Percentiles rank a stretch among this genome's conserved stretches.
These are phyloP conservation scores for Myotis daubentonii DNA, from an alignment of 2,797 vertebrate genomes.

Conservation along the genomic window DNA sequence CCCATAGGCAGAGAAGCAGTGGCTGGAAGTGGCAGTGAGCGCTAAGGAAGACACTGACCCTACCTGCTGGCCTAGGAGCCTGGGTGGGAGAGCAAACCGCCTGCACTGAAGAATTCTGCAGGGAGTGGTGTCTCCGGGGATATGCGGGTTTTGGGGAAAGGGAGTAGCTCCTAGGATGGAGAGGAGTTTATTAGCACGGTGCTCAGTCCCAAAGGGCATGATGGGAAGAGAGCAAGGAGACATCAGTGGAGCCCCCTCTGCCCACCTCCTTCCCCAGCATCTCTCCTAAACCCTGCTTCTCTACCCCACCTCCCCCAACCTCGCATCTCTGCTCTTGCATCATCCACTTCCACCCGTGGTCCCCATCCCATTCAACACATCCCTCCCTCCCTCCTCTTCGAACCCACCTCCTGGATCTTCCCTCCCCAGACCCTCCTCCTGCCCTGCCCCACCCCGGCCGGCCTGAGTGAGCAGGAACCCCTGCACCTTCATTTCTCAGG, in stretches of 20 bases:
- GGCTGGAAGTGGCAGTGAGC: neutral
- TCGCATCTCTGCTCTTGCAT: neutral
- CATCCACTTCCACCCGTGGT: neutral
- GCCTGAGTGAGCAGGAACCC: constrained; percentile 80
- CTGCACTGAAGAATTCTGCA: neutral
- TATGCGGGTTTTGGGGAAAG: neutral
- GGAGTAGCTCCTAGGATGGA: neutral
- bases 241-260: neutral
- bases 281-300: neutral
- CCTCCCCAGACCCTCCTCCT: constrained; percentile 53
- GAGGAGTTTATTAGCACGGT: neutral
- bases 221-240: neutral
- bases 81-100: neutral
- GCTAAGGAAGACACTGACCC: neutral
- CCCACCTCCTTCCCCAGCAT: neutral
- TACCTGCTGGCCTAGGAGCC: neutral
- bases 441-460: constrained; percentile 77
- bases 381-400: constrained; percentile 31
- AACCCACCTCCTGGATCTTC: constrained; percentile 7
- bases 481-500: constrained; percentile 94
- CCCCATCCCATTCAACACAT: neutral
- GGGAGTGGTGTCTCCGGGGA: neutral
- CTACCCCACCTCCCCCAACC: neutral
- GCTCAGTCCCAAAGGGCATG: neutral
- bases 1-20: neutral